Base-by-base conservation (phyloP, 1,140 invertebrate species). In the Phortica variegata region DNA sequence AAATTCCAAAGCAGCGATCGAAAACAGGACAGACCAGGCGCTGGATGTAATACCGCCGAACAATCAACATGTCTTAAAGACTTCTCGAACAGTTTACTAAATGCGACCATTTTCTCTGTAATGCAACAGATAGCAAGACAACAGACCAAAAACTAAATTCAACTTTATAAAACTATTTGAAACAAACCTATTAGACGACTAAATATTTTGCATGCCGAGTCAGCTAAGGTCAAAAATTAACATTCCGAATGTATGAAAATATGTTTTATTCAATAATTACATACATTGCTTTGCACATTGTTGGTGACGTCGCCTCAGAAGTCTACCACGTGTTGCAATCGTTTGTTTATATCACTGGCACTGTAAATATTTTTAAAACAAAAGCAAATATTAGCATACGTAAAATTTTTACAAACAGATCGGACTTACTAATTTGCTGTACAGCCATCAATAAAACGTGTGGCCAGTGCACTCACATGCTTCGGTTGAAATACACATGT, bases 371-470 rank as follows among this genome's bases (percentile, higher is more conserved):
- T n/a, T n/a, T n/a, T n/a, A 15, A 3, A 26, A 26, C 36, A 38
- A 38, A 41, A 26, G 10, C 8, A 39, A 40, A 16, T 15, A 7
- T 32, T 38, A 13, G 2, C 3, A 16, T 15, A 21, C 16, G 43
- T 23, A 33, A 46, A 46, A 46, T 23, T 20, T 37, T 37, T 13
- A 26, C n/a, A 29, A 26, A 13, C 26, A 21, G 15, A 6, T 42
- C 29, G 21, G 4, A 62, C 65, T 62, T 41, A 65, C 65, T 60
- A 60, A 31, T 56, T 54, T 2, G 52, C 54, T n/a, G 62, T 63
- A 7, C 54, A 23, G 23, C 37, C 56, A 43, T 63, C 53, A 1
- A 58, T 45, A n/a, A 63, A 41, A 12, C 45, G 47, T 12, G 19
- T 49, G 9, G 47, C 33, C 2, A 66, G 29, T 3, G 12, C 26